Conservation (phyloP, 2,797 vertebrate genomes). For the Syngnathus acus region DNA sequence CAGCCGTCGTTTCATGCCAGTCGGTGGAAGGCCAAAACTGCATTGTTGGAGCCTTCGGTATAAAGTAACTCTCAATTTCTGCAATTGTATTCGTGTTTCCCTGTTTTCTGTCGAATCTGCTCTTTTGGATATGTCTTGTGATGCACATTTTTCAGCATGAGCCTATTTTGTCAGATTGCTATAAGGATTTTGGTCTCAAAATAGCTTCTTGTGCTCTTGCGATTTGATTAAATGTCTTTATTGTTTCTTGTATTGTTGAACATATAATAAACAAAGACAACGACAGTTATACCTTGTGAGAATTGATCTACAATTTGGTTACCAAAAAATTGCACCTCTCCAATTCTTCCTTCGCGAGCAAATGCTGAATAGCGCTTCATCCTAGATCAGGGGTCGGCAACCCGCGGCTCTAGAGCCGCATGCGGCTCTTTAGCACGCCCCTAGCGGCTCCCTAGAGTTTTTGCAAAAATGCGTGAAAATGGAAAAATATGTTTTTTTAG, state of each 20-base stretch:
- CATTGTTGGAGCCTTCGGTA: slow-evolving; percentile 13
- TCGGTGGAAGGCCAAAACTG: slow-evolving; percentile 4
- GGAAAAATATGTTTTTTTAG: no score
- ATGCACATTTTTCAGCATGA: slow-evolving; percentile 30
- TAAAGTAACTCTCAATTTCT: slow-evolving; percentile 18
- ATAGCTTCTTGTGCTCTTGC: slow-evolving; percentile 32
- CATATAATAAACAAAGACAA: slow-evolving; percentile 52
- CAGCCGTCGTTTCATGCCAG: slow-evolving; percentile 24
- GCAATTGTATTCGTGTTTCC: slow-evolving; percentile 27
- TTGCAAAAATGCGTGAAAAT: no score
- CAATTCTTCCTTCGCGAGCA: slow-evolving; percentile 16
- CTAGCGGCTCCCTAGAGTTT: no score
- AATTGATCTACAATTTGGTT: slow-evolving; percentile 5
- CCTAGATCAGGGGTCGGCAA: background rate
- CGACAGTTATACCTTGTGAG: slow-evolving; percentile 5
- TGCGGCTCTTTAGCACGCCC: no score
- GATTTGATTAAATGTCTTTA: slow-evolving; percentile 55
- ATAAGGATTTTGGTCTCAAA: slow-evolving; percentile 17
- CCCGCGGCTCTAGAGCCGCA: no score
- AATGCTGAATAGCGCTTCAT: slow-evolving; percentile 16
- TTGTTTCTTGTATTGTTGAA: slow-evolving; percentile 64
- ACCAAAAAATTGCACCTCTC: background rate
- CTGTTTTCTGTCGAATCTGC: slow-evolving; percentile 14
- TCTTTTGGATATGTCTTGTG: slow-evolving; percentile 20
- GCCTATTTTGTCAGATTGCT: slow-evolving; percentile 13